phyloP scores from a whole-genome alignment of 2,797 vertebrate genomes.

The Macropus fuliginosus region DNA sequence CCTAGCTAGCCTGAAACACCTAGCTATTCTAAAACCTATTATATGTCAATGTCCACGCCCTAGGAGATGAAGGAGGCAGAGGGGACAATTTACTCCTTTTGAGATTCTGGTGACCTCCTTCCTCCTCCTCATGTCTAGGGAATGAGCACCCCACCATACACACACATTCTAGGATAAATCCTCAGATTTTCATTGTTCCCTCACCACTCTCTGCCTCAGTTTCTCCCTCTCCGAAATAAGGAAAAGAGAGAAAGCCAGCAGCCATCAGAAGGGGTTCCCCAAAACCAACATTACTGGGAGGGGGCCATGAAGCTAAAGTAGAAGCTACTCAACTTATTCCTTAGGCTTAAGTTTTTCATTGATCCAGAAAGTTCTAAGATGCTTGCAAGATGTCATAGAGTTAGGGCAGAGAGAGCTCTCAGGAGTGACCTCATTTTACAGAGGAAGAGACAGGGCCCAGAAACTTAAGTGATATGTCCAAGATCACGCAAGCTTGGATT shows the following conservation, averaged over 20 bases:
- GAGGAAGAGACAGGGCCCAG: not conserved
- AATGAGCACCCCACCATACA: not conserved
- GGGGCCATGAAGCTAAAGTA: not conserved
- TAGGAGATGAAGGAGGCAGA: rapidly evolving
- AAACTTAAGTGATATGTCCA: not conserved
- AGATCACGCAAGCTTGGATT: not conserved
- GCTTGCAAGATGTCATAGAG: not conserved
- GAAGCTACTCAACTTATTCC: not conserved
- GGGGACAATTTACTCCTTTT: not conserved
- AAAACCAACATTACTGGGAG: not conserved
- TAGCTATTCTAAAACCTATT: too few species aligned
- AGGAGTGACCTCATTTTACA: not conserved
- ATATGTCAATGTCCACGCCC: not conserved
- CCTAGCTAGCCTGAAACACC: too few species aligned
- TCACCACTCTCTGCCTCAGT: not conserved
- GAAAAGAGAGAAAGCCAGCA: not conserved
- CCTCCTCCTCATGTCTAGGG: not conserved
- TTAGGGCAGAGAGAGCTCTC: not conserved
- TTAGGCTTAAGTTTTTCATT: not conserved
- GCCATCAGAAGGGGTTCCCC: not conserved
- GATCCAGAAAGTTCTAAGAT: not conserved
- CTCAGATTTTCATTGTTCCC: not conserved
- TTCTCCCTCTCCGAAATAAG: not conserved
- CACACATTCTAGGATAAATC: not conserved
- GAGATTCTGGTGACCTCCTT: not conserved